Percentiles rank a stretch among this genome's conserved stretches.
Conservation (phyloP, 2,113 vertebrate species). For the Podarcis cretensis region DNA sequence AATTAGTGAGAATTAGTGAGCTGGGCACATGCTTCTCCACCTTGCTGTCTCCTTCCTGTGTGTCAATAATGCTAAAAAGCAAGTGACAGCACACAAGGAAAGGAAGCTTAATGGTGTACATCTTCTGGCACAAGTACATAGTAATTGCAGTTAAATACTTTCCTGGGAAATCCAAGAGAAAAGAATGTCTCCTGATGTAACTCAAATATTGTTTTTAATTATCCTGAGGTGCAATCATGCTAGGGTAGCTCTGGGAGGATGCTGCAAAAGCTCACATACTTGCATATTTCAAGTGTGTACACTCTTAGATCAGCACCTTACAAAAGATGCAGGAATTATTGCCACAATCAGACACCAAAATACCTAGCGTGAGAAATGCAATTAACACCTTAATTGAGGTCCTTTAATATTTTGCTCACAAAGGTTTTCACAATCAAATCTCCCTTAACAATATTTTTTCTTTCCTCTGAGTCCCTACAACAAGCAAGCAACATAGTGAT, state of each 20-base stretch:
- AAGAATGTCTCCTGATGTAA: not conserved
- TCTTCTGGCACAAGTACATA: not conserved
- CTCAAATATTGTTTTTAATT: not conserved
- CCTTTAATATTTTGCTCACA: not conserved
- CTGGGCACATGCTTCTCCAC: not conserved
- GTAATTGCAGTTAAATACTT: not conserved
- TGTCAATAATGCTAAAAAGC: not conserved
- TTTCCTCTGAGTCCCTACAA: not conserved
- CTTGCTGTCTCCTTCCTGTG: not conserved
- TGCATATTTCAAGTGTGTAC: not conserved
- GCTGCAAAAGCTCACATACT: too few species aligned
- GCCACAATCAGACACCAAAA: constrained; percentile 5
- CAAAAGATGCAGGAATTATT: not conserved
- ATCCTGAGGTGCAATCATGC: not conserved
- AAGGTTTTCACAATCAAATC: not conserved
- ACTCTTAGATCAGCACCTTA: not conserved
- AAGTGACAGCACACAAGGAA: not conserved
- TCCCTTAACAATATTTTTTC: not conserved
- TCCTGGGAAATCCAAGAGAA: not conserved
- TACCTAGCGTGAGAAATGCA: not conserved
- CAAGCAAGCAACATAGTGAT: not conserved
- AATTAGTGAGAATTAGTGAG: not conserved
- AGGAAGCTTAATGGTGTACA: not conserved
- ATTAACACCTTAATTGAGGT: not conserved
- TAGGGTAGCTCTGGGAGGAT: not conserved